Base-by-base conservation (phyloP, 2,113 vertebrate genomes). In the Melozone crissalis region DNA sequence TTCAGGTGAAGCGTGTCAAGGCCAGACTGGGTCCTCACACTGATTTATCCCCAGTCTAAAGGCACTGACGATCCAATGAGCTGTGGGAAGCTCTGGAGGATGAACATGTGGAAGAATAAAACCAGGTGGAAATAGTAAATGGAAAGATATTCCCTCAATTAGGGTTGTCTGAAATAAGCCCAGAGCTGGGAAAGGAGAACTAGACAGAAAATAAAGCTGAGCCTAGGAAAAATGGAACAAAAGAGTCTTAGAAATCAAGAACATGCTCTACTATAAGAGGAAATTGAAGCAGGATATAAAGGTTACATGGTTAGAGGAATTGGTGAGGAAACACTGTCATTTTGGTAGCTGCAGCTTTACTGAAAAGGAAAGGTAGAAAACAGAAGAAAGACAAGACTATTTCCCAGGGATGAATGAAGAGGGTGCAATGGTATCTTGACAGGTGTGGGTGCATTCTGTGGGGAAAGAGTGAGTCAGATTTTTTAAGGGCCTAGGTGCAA, bases 311-410 rank as follows among this genome's bases (percentile, higher is more conserved):
- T 43, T 78, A 69, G 26, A 76, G 44, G 26, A 86, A 81, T 8
- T 15, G 4, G 5, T 65, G 23, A 28, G 19, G 35, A 87, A 77
- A 71, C 35, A 13, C 5, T 35, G 3, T 31, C 10, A 75, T 27
- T 75, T 52, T 73, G 63, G 37, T 22, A 66, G 15, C 16, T 85
- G 35, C 15, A 57, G 27, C 17, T 14, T 83, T 68, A 5, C 13
- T 81, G 63, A 54, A 74, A 85, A 65, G 16, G 31, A 76, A 82
- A 49, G 20, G 13, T 33, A 49, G 11, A 52, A 61, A 69, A 28
- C 5, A 69, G 24, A 69, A 73, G 37, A 74, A 73, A 65, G 23
- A 33, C 0, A 2, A 55, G 11, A 31, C 13, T 66, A 0, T 23
- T 84, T 76, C 39, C 52, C 61, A 73, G 44, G 15, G 49, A 41